These are phyloP conservation scores for Phrynosoma platyrhinos DNA, from an alignment of 2,113 vertebrate genomes.

Conservation along the genomic window DNA sequence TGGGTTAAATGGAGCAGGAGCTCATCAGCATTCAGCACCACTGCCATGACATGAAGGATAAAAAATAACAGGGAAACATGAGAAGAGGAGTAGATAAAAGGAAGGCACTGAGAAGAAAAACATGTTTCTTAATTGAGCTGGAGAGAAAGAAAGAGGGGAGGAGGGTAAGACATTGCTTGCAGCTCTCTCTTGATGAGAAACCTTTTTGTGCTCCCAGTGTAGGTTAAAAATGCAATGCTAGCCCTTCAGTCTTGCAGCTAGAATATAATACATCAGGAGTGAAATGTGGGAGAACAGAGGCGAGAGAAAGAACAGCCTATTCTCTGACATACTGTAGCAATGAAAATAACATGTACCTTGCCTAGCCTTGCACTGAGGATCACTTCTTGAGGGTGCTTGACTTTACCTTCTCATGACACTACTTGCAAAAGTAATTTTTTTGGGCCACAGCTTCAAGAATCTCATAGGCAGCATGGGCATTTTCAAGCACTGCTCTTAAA, in stretches of 20 bases:
- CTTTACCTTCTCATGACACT: background rate
- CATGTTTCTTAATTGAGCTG: conserved; percentile 71
- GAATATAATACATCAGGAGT: background rate
- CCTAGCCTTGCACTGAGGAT: background rate
- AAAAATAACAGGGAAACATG: conserved; percentile 67
- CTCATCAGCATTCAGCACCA: conserved; percentile 69
- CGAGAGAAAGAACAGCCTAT: background rate
- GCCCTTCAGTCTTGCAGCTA: conserved; percentile 37
- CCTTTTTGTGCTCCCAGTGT: conserved; percentile 41
- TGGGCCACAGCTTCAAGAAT: too few species aligned
- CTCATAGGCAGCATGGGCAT: too few species aligned
- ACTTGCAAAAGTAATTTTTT: too few species aligned
- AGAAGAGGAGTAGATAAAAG: conserved; percentile 72
- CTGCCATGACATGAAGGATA: conserved; percentile 48
- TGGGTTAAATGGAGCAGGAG: conserved; percentile 65
- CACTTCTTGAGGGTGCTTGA: background rate
- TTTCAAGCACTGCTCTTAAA: too few species aligned
- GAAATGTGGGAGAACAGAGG: conserved; percentile 43
- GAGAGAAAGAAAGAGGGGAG: conserved; percentile 48
- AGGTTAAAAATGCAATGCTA: conserved; percentile 56
- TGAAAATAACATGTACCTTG: background rate
- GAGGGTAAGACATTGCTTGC: conserved; percentile 44
- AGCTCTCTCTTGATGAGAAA: conserved; percentile 62
- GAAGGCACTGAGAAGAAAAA: conserved; percentile 53
- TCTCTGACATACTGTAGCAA: background rate